phyloP scores from a whole-genome alignment of 2,888 invertebrate genomes.

The Hoplodrina ambigua region DNA sequence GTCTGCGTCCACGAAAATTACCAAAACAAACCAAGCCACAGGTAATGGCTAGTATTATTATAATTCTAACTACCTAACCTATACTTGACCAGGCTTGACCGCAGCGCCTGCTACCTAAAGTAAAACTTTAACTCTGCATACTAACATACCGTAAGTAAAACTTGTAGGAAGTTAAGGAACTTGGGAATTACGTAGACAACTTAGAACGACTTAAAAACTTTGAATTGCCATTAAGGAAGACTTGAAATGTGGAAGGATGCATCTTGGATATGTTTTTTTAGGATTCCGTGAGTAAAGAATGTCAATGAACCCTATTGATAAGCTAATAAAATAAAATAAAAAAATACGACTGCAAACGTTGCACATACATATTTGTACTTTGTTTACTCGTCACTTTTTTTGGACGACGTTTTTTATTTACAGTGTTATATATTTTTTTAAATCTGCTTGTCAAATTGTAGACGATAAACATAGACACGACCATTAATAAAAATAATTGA shows the following conservation, averaged over 20 bases:
- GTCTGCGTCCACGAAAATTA: too few relatives aligned
- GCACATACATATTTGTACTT: too few relatives aligned
- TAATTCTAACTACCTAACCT: neutral
- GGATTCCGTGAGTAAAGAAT: neutral
- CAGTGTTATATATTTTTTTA: too few relatives aligned
- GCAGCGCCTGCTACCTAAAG: slow-evolving; percentile 29
- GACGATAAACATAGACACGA: too few relatives aligned
- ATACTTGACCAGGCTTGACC: slow-evolving; percentile 33
- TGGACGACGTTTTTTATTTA: too few relatives aligned
- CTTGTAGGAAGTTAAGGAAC: slow-evolving; percentile 38
- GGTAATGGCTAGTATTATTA: neutral
- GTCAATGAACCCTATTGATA: too few relatives aligned
- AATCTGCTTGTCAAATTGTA: too few relatives aligned
- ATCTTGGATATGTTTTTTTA: slow-evolving; percentile 9
- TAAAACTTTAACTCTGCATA: slow-evolving; percentile 28
- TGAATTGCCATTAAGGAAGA: slow-evolving; percentile 38
- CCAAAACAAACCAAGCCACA: neutral
- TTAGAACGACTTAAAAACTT: slow-evolving; percentile 57
- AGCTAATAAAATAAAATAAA: too few relatives aligned
- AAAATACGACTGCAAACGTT: too few relatives aligned
- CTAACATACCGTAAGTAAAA: slow-evolving; percentile 39
- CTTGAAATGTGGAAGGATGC: slow-evolving; percentile 27
- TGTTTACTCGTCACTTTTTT: too few relatives aligned
- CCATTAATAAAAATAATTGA: too few relatives aligned
- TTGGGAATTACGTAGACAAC: slow-evolving; percentile 53